phyloP scores from a whole-genome alignment of 2,888 invertebrate genomes.

The Troides oblongomaculatus region DNA sequence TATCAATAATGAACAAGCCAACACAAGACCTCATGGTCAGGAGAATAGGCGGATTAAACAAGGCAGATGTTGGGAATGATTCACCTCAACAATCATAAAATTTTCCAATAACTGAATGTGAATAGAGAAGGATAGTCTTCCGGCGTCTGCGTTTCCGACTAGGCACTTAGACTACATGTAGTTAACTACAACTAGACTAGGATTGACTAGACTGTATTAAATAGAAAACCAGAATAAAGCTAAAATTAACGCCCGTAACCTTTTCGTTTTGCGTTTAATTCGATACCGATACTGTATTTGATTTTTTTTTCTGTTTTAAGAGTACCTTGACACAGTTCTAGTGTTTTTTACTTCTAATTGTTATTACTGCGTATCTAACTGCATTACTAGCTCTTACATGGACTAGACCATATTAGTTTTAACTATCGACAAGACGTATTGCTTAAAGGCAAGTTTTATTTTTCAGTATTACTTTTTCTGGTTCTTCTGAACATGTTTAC shows the following conservation, averaged over 20 bases:
- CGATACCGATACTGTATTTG: neutral
- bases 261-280: constrained; percentile 3
- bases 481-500: too few species aligned
- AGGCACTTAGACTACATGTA: too few species aligned
- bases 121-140: too few species aligned
- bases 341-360: constrained; percentile 5
- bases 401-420: neutral
- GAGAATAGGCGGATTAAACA: constrained; percentile 10
- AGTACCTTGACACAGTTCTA: constrained; percentile 10
- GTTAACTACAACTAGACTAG: too few species aligned
- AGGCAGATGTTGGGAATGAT: constrained; percentile 22
- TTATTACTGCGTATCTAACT: constrained; percentile 2
- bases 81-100: constrained; percentile 8
- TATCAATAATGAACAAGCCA: neutral
- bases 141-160: too few species aligned
- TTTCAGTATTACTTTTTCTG: neutral
- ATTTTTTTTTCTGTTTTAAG: constrained; percentile 5
- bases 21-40: neutral
- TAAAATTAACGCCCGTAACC: neutral
- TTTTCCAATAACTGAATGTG: neutral
- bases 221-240: neutral
- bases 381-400: neutral
- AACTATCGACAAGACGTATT: neutral
- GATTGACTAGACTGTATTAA: too few species aligned
- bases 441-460: neutral